phyloP scores from a whole-genome alignment of 2,797 vertebrate genomes.

The Danio aesculapii region DNA sequence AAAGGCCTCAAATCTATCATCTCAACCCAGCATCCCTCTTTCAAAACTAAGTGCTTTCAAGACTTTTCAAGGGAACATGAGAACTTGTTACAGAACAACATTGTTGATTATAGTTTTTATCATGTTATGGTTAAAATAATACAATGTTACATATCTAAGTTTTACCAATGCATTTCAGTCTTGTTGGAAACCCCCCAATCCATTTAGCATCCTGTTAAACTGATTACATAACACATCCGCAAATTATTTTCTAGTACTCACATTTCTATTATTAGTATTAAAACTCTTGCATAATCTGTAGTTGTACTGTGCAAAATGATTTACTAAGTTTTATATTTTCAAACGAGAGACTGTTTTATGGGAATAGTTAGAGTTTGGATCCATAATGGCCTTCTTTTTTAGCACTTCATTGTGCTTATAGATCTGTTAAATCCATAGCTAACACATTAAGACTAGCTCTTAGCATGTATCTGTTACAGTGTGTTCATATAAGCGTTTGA shows the following conservation, averaged over 20 bases:
- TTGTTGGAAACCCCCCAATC: background rate
- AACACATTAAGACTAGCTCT: background rate
- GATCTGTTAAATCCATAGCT: background rate
- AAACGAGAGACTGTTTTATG: background rate
- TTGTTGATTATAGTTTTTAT: background rate
- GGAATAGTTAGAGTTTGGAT: slow-evolving; percentile 10
- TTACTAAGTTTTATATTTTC: background rate
- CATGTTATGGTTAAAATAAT: background rate
- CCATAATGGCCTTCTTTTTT: slow-evolving; percentile 31
- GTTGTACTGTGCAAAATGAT: background rate
- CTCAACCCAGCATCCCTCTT: background rate
- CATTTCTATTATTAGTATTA: slow-evolving; percentile 4
- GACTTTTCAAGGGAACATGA: background rate
- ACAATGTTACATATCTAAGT: background rate
- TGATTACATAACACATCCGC: background rate
- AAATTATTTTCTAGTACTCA: background rate
- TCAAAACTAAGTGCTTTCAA: slow-evolving; percentile 15
- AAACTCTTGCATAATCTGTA: background rate
- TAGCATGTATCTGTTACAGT: background rate
- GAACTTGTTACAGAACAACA: background rate
- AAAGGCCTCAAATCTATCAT: background rate
- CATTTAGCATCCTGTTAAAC: background rate
- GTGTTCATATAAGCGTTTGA: slow-evolving; percentile 6
- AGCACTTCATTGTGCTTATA: slow-evolving; percentile 1
- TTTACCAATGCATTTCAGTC: background rate